Conservation (phyloP, 2,113 vertebrate species). For the Corythoichthys haematopterus region DNA sequence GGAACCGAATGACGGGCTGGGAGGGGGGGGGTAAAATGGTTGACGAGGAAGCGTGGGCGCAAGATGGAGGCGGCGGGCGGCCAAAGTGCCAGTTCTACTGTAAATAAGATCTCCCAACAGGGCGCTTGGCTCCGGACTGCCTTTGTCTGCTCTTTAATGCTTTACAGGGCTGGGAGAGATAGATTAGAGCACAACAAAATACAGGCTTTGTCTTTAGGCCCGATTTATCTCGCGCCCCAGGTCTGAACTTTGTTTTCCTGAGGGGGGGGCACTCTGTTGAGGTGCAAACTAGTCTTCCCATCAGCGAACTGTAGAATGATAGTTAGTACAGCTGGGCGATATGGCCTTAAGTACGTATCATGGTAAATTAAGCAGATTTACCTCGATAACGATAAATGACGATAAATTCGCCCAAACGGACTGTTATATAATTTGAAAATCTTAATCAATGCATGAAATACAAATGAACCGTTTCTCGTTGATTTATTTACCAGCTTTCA, state of each 20-base stretch:
- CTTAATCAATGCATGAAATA: too few species aligned
- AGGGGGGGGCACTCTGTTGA: slow-evolving; percentile 31
- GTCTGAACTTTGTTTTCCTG: slow-evolving; percentile 60
- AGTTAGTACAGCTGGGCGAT: too few species aligned
- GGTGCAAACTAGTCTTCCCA: slow-evolving; percentile 22
- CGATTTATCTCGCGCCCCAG: slow-evolving; percentile 59
- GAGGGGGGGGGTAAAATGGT: background rate
- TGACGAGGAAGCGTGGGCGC: slow-evolving; percentile 50
- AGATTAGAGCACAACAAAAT: slow-evolving; percentile 63
- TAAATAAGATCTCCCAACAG: slow-evolving; percentile 73
- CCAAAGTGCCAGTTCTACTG: slow-evolving; percentile 68
- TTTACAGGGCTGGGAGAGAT: slow-evolving; percentile 63
- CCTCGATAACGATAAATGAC: too few species aligned
- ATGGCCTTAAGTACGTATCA: too few species aligned
- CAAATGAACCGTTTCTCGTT: too few species aligned
- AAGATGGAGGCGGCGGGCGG: slow-evolving; percentile 58
- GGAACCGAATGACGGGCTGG: slow-evolving; percentile 41
- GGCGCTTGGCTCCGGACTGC: slow-evolving; percentile 59
- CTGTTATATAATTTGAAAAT: too few species aligned
- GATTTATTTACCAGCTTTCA: too few species aligned
- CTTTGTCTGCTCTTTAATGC: slow-evolving; percentile 66
- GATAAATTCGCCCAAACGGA: too few species aligned
- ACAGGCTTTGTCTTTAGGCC: slow-evolving; percentile 58
- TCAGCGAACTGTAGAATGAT: too few species aligned
- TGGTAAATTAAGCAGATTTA: too few species aligned